These are phyloP conservation scores for Dione vanillae DNA, from an alignment of 2,888 invertebrate genomes.

Conservation along the genomic window DNA sequence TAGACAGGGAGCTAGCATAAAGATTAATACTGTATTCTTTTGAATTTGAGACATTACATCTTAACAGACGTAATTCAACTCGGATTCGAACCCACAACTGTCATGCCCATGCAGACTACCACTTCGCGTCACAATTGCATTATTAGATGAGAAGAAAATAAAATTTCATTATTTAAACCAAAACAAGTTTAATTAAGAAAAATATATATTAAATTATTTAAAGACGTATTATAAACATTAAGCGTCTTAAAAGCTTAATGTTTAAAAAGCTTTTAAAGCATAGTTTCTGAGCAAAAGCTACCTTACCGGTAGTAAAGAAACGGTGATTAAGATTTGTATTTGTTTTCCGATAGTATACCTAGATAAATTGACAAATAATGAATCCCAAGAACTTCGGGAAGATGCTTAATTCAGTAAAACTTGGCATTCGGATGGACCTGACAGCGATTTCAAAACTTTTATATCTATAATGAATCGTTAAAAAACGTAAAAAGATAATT, in stretches of 20 bases:
- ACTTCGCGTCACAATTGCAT: no score
- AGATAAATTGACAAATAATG: conserved; percentile 13
- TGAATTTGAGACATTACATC: no score
- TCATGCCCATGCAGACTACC: no score
- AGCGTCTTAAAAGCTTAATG: not conserved
- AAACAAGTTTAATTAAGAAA: no score
- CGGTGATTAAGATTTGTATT: not conserved
- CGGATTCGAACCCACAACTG: no score
- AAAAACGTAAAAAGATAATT: not conserved
- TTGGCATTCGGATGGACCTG: conserved; percentile 6
- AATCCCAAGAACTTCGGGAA: conserved; percentile 1
- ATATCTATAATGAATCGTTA: conserved; percentile 22
- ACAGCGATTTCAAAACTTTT: conserved; percentile 10
- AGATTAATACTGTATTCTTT: no score
- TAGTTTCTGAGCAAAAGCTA: not conserved
- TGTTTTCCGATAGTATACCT: not conserved
- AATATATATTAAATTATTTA: no score
- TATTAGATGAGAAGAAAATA: no score
- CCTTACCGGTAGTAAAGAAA: not conserved
- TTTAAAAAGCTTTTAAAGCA: no score
- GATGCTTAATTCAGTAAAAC: conserved; percentile 15
- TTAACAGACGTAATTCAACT: no score
- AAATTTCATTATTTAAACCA: no score
- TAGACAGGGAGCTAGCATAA: no score
- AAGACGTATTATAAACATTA: not conserved